These are phyloP conservation scores for Xanthia icteritia DNA, from an alignment of 2,888 invertebrate genomes.

Conservation along the genomic window DNA sequence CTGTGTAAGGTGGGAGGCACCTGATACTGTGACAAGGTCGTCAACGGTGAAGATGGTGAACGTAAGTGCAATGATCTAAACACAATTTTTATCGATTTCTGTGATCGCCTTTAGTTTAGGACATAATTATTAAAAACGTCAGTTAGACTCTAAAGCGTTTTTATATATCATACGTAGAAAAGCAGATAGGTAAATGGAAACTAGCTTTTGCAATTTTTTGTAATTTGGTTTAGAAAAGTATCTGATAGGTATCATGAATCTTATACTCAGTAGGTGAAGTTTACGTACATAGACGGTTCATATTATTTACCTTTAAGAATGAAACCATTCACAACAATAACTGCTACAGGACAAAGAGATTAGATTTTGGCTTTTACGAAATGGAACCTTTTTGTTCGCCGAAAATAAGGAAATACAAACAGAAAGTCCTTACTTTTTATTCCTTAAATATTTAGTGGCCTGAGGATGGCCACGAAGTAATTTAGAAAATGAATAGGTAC, in stretches of 20 bases:
- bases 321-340: conserved; percentile 16
- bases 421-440: conserved; percentile 54
- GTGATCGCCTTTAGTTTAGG: not conserved
- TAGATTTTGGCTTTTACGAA: conserved; percentile 33
- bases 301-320: conserved; percentile 16
- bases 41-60: not conserved
- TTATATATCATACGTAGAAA: too few species aligned
- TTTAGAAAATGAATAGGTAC: conserved; percentile 43
- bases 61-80: not conserved
- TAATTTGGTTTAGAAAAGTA: not conserved
- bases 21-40: not conserved
- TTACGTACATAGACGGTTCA: not conserved
- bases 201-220: too few species aligned
- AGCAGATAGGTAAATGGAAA: not conserved
- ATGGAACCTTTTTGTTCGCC: conserved; percentile 35
- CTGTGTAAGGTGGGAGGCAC: rapidly evolving
- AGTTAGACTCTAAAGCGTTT: too few species aligned
- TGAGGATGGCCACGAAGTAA: conserved; percentile 40
- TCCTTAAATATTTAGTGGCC: conserved; percentile 54
- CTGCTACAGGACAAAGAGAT: conserved; percentile 32
- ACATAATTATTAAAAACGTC: not conserved
- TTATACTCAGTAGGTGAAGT: not conserved
- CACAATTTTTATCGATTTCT: not conserved
- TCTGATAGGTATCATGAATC: not conserved
- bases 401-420: conserved; percentile 42